Base-by-base conservation (phyloP, 2,113 vertebrate species). In the Pholis gunnellus region DNA sequence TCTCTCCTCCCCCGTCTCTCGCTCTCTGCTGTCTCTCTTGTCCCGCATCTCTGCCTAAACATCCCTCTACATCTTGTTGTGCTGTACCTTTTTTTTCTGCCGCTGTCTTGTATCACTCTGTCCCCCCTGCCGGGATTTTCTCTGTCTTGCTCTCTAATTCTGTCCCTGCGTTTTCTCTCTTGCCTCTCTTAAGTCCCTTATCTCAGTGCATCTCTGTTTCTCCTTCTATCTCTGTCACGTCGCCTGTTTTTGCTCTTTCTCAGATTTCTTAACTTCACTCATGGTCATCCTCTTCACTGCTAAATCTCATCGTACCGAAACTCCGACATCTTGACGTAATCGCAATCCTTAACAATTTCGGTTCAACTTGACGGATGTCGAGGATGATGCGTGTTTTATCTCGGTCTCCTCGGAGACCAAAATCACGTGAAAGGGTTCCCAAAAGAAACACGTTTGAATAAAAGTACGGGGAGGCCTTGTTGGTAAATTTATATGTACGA, bases 1-100 rank as follows among this genome's bases (percentile, higher is more conserved):
- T 86, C 88, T 87, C 87, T 84, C 34, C 77, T 87, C 79, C 60
- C 83, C 76, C 36, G 34, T 80, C 72, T 84, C 59, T 57, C 52
- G 84, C 52, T 4, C 59, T 83, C 66, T 29, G 73, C 38, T 38
- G 2, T 60, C 54, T 36, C 34, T 60, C 57, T n/a, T 25, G 6
- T 57, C 77, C 34, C 67, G 40, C 13, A 22, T 63, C 40, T 72
- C 22, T 38, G 46, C 60, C 61, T 71, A 40, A 34, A 60, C 78
- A 71, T 83, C 75, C 44, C 48, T 56, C 34, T 27, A 18, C 9
- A 1, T 79, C 60, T 81, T 42, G 9, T 61, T 66, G 27, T 72
- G 27, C 71, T 38, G 27, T 78, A 29, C 38, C 71, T 64, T 71
- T 52, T 74, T 44, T 10, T 56, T 56, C 34, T 64, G 5, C 46